Base-by-base conservation (phyloP, 2,113 vertebrate species). In the Solenodon paradoxus region DNA sequence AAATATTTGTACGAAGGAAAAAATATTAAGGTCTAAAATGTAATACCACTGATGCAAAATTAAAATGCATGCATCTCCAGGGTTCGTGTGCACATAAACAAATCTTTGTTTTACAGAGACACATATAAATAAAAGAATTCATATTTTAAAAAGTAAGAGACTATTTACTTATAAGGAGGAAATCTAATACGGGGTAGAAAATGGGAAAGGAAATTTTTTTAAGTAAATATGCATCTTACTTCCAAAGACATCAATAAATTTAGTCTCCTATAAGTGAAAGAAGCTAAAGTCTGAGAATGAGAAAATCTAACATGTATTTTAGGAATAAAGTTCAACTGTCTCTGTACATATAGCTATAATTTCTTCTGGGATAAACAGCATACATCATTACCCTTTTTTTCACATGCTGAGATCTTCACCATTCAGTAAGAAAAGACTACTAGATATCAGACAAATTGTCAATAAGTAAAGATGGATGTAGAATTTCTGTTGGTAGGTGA, bases 291-390 rank as follows among this genome's bases (percentile, higher is more conserved):
- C 13, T 57, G 15, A 1, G 42, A 79, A 96, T 69, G 32, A 24
- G 15, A 95, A 92, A 92, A 87, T 71, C 9, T 47, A 92, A 38
- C 38, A 11, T 42, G 19, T n/a, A 55, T 87, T 89, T 95, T 66
- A 59, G 28, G 49, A 92, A 92, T 20, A 90, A 75, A 95, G 26
- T 51, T 24, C 53, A 17, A 17, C 66, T 38, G 17, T 12, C 45
- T 6, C 75, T 1, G 79, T 13, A 12, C 10, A 13, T 63, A 2
- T 8, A 79, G 32, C 9, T 61, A 35, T 47, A 49, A 4, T 68
- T 83, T 72, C 71, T 64, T 78, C 57, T 69, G 7, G 35, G 87
- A 24, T 81, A 1, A 83, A 92, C 17, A 64, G 40, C 12, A 40
- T 12, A 12, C 24, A 3, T 96, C n/a, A 55, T 40, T 68, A 32